phyloP scores from a whole-genome alignment of 2,888 invertebrate genomes.

The Hyalella azteca region DNA sequence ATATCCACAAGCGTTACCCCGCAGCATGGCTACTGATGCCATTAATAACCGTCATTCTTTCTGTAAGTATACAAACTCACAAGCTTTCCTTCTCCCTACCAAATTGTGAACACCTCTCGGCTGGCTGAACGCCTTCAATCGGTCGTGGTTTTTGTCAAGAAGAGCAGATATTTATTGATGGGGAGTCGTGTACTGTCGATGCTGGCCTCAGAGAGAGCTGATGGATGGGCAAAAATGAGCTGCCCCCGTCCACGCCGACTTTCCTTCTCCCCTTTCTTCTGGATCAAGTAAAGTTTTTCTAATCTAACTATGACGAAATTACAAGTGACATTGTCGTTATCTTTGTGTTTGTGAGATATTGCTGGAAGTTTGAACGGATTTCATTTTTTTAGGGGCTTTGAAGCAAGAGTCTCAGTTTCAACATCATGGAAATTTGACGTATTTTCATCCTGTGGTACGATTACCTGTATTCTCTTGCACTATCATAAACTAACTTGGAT shows the following conservation, averaged over 20 bases:
- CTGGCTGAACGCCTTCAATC: slow-evolving; percentile 32
- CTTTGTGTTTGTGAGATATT: no score
- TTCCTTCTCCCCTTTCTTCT: neutral
- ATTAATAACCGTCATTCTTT: neutral
- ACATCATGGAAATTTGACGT: no score
- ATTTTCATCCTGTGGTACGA: no score
- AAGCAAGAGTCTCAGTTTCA: no score
- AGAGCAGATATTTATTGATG: slow-evolving; percentile 36
- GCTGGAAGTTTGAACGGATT: no score
- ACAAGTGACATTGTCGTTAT: no score
- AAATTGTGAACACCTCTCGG: slow-evolving; percentile 10
- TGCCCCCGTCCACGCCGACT: no score
- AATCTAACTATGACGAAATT: no score
- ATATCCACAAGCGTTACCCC: no score
- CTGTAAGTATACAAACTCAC: neutral
- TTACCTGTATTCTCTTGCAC: no score
- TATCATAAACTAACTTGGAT: no score
- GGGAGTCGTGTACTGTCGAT: slow-evolving; percentile 31
- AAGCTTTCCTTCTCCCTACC: neutral
- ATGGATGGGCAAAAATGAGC: slow-evolving; percentile 34
- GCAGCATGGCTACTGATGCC: neutral
- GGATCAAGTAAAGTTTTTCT: neutral
- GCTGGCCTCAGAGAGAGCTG: slow-evolving; percentile 13
- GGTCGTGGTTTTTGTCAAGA: slow-evolving; percentile 33
- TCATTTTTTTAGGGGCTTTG: no score